These are phyloP conservation scores for Macquaria australasica DNA, from an alignment of 2,113 vertebrate species.

Conservation along the genomic window DNA sequence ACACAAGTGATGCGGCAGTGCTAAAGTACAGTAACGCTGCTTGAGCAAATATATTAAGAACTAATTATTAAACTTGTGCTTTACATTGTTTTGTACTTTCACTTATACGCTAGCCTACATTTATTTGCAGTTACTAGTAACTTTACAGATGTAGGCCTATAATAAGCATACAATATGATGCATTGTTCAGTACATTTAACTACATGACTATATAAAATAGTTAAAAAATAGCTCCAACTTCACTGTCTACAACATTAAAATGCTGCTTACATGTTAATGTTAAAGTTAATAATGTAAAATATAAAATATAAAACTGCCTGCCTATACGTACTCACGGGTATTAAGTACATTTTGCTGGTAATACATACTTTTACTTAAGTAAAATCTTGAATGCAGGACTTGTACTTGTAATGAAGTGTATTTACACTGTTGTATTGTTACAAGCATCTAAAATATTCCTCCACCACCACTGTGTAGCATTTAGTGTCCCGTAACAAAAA, in stretches of 20 bases:
- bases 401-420: neutral
- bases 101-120: neutral
- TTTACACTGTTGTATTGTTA: neutral
- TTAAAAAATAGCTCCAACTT: neutral
- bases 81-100: neutral
- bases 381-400: neutral
- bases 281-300: neutral
- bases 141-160: neutral
- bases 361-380: neutral
- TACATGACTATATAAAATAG: neutral
- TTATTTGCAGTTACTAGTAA: neutral
- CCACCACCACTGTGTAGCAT: neutral
- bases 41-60: neutral
- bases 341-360: neutral
- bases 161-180: neutral
- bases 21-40: neutral
- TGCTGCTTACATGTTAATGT: neutral
- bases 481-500: neutral
- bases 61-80: neutral
- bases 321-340: neutral
- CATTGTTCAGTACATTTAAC: neutral
- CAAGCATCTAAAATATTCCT: neutral
- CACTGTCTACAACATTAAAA: neutral
- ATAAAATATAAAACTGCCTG: neutral
- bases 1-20: neutral